Base-by-base conservation (phyloP, 1,140 invertebrate genomes). In the Drosophila triauraria region DNA sequence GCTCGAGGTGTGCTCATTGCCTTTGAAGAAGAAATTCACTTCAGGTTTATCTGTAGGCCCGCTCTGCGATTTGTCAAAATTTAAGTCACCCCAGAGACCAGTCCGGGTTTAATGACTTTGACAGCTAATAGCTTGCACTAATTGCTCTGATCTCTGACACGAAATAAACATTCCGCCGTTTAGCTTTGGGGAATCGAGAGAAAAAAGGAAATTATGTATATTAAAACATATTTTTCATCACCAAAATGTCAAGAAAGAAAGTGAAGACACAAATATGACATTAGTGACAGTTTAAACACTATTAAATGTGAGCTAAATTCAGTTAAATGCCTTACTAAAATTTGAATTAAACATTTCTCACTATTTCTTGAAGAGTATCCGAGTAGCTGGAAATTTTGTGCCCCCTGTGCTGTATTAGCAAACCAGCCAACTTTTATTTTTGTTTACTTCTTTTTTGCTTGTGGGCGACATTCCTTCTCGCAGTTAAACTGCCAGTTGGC, bases 111-210 rank as follows among this genome's bases (percentile, higher is more conserved):
- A 76, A 76, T 76, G 60, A 30, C 74, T 68, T 76, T 77, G 75
- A 58, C 74, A 77, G 63, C 75, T 77, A 77, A 77, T 77, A 77
- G 75, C 74, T 77, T 50, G 50, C 74, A 77, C 62, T 77, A 77
- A 77, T 77, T 77, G 75, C 75, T 68, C 35, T 77, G 75, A 77
- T 77, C 75, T 59, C 62, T 77, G 75, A 48, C 74, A 77, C 75
- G 50, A 50, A 47, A 53, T 47, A 59, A 68, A 68, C 75, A 77
- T 77, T 68, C 46, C 13, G 42, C 15, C n/a, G 12, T 7, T 51
- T 5, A 13, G 25, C 40, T 56, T 38, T 42, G 13, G 27, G 43
- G 35, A 50, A 71, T 70, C 12, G 10, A 30, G 23, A 15, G 0
- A 68, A 30, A 50, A 15, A 13, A 10, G 32, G 38, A 59, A 48